Evolutionary conservation across 2,888 invertebrate genomes (phyloP), one percentile per base, ranked within the genome.

Genomic region (Drosophila mercatorum): DNA sequence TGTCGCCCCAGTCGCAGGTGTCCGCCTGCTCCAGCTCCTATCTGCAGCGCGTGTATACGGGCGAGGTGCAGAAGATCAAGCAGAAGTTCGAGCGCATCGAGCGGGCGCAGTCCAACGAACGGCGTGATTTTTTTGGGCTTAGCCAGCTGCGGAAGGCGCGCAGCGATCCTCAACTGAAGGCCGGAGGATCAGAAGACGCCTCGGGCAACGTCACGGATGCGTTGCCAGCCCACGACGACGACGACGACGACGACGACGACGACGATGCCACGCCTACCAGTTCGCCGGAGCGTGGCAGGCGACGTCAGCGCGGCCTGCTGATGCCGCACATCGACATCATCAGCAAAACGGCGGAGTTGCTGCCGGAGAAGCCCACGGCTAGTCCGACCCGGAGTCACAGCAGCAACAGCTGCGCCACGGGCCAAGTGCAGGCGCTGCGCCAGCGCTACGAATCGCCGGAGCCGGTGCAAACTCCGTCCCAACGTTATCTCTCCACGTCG

Each of bases 291-390:
- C 92, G 94, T 38, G 94, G 94, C 0, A 91, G 95, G 44, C 93
- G 93, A 28, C 92, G 94, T 4, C 91, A 92, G 11, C 90, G 93
- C 22, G 93, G 93, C 1, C 94, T 97, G 14, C 95, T 95, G 75
- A 97, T 97, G 97, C 97, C 97, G 0, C 97, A 96, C 88, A 97
- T 97, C 78, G 97, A 97, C 85, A 95, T 97, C n/a, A 97, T 97
- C 83, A 97, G 97, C 82, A 97, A 97, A 93, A 95, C 96, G 63
- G 97, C 97, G 0, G 93, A 94, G 78, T 93, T 94, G 26, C 92
- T 93, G 10, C 84, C 83, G 40, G 83, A 47, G 28, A 56, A 83
- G 31, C 22, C 22, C 22, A 66, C 65, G 22, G 69, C 65, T 3
- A 74, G 84, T 85, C 78, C 92, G 57, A 71, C 77, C 31, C 88